Conservation (phyloP, 2,797 vertebrate species). For the Brachymystax lenok region DNA sequence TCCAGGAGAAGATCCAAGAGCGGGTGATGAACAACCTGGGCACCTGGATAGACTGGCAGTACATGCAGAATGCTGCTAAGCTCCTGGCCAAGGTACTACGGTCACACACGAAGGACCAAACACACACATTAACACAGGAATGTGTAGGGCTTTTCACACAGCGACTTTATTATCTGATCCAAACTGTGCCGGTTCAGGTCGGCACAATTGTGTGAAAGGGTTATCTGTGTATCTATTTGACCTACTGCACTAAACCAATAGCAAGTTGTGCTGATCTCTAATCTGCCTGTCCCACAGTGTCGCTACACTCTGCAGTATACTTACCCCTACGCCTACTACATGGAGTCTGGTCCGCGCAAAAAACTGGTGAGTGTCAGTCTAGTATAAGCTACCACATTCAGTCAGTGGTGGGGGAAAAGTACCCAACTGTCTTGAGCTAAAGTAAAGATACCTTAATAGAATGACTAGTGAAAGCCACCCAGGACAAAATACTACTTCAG, state of each 20-base stretch:
- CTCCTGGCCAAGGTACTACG: slow-evolving; percentile 91
- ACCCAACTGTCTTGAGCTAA: too few species aligned
- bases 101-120: not conserved
- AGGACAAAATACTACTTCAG: too few species aligned
- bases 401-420: too few species aligned
- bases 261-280: not conserved
- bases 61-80: slow-evolving; percentile 97
- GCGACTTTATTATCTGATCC: not conserved
- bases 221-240: not conserved
- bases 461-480: not conserved
- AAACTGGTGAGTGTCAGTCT: slow-evolving; percentile 81
- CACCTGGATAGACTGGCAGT: slow-evolving; percentile 99
- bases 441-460: too few species aligned
- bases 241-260: not conserved
- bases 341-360: slow-evolving; percentile 98
- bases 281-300: slow-evolving; percentile 75
- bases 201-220: not conserved
- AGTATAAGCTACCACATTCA: too few species aligned
- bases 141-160: not conserved
- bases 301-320: slow-evolving; percentile 99
- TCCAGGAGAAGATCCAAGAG: slow-evolving; percentile 99
- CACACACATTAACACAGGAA: not conserved
- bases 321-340: slow-evolving; percentile 99
- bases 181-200: not conserved
- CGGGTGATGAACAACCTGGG: slow-evolving; percentile 99